Conservation (phyloP, 2,113 vertebrate genomes). For the Irena cyanogastra region DNA sequence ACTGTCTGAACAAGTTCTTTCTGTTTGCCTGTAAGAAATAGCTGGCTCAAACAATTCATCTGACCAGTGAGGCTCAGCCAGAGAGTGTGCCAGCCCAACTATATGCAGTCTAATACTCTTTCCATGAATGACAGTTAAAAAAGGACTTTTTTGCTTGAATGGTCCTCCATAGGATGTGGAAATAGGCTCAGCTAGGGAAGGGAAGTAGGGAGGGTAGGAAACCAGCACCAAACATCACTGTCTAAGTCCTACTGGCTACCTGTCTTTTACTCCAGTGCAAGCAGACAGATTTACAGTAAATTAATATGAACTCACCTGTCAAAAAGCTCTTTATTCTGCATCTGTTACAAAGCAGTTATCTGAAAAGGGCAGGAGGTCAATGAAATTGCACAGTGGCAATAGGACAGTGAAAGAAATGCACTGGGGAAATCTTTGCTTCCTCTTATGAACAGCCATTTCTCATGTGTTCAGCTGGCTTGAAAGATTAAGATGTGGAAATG, state of each 20-base stretch:
- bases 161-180: background rate
- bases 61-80: slow-evolving; percentile 52
- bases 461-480: background rate
- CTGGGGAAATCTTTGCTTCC: background rate
- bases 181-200: background rate
- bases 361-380: background rate
- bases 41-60: slow-evolving; percentile 61
- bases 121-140: slow-evolving; percentile 57
- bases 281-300: slow-evolving; percentile 10
- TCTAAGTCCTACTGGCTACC: background rate
- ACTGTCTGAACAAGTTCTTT: slow-evolving; percentile 66
- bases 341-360: background rate
- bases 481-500: background rate
- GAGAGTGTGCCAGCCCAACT: slow-evolving; percentile 45
- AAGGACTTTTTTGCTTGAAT: slow-evolving; percentile 60
- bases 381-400: background rate
- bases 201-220: background rate
- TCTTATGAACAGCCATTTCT: background rate
- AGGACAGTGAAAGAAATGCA: background rate
- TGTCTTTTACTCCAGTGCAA: background rate
- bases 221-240: background rate
- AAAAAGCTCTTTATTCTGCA: background rate
- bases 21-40: slow-evolving; percentile 66
- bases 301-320: background rate
- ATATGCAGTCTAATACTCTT: slow-evolving; percentile 47